phyloP scores from a whole-genome alignment of 2,888 invertebrate genomes.

The Pyrgus malvae region DNA sequence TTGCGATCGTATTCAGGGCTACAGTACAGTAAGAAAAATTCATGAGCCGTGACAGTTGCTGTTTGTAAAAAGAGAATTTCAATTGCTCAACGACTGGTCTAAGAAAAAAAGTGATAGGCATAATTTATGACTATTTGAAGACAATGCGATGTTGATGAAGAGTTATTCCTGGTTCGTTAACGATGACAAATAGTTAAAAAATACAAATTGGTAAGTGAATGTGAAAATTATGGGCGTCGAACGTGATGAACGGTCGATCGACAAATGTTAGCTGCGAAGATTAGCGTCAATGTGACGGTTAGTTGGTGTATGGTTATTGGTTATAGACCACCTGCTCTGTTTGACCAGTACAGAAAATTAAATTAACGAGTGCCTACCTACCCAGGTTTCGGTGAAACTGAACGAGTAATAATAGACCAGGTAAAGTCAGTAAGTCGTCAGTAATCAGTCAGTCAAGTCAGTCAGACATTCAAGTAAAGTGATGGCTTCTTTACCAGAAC shows the following conservation, averaged over 20 bases:
- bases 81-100: conserved; percentile 37
- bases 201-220: conserved; percentile 62
- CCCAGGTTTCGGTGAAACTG: no score
- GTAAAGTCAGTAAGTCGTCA: no score
- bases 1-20: conserved; percentile 12
- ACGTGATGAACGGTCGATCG: conserved; percentile 57
- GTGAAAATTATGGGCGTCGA: conserved; percentile 64
- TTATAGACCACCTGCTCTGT: conserved; percentile 52
- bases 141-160: conserved; percentile 43
- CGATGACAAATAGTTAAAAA: conserved; percentile 70
- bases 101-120: conserved; percentile 36
- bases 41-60: conserved; percentile 36
- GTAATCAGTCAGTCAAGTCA: no score
- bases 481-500: no score
- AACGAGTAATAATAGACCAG: no score
- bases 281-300: conserved; percentile 45
- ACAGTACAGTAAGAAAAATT: conserved; percentile 34
- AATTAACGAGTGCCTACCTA: not conserved
- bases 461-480: no score
- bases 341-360: not conserved
- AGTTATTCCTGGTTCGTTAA: conserved; percentile 47
- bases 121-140: conserved; percentile 43
- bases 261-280: conserved; percentile 54
- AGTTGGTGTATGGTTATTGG: conserved; percentile 31
- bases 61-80: conserved; percentile 37